phyloP scores from a whole-genome alignment of 2,797 vertebrate genomes.

The Sebastes iracundus region DNA sequence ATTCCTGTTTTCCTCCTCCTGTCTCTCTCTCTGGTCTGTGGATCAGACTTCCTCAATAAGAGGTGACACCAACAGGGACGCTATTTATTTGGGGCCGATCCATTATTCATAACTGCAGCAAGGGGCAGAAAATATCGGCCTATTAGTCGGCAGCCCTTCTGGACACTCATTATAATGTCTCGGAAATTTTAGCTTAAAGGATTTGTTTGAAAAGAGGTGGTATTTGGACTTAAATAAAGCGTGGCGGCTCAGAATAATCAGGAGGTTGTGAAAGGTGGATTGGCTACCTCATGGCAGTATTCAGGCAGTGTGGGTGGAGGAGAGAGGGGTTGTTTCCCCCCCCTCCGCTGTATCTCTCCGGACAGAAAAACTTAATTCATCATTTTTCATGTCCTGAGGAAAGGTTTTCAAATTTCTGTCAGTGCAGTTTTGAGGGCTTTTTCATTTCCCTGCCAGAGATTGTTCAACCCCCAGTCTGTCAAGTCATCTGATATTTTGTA shows the following conservation, averaged over 20 bases:
- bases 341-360: not conserved
- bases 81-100: constrained; percentile 65
- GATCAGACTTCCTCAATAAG: constrained; percentile 55
- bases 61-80: constrained; percentile 61
- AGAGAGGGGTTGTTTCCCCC: not conserved
- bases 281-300: constrained; percentile 13
- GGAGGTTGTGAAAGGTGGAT: constrained; percentile 21
- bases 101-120: constrained; percentile 70
- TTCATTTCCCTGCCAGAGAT: not conserved
- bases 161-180: constrained; percentile 60
- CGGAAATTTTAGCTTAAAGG: constrained; percentile 42
- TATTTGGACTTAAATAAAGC: constrained; percentile 36
- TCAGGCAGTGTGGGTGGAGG: not conserved
- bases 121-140: constrained; percentile 48
- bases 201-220: constrained; percentile 33
- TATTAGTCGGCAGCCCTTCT: constrained; percentile 48
- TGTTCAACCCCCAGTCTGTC: not conserved
- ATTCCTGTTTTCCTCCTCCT: constrained; percentile 28
- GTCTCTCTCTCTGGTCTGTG: constrained; percentile 22
- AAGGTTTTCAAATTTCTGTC: constrained; percentile 3
- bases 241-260: constrained; percentile 41
- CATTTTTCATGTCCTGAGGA: not conserved
- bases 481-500: not conserved
- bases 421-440: constrained; percentile 1
- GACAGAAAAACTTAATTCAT: constrained; percentile 4